Base-by-base conservation (phyloP, 2,888 invertebrate species). In the Drosophila cracens region DNA sequence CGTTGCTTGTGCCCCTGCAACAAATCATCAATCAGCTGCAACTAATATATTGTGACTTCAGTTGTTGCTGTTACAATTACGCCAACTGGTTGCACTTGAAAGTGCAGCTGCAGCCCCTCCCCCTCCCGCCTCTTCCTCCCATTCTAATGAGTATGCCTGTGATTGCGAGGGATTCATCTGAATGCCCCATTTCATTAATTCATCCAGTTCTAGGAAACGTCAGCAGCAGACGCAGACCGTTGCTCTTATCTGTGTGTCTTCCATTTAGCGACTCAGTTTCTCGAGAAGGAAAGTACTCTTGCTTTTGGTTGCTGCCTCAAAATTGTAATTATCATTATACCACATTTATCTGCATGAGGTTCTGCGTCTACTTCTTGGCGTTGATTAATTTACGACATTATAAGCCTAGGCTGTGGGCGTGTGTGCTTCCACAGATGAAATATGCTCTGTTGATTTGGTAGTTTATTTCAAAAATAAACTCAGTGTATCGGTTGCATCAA, bases 21-120 rank as follows among this genome's bases (percentile, higher is more conserved):
- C 70, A 69, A 73, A 70, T 73, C 87, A 83, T 86, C 86, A 88
- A 90, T 90, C 87, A 87, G 79, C 79, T 86, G 87, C 76, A 79
- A 78, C 86, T 73, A 76, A 78, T 82, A 77, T 84, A 78, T 74
- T 76, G 71, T 78, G 79, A 80, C 70, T 70, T 51, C 36, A 16
- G 46, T 56, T 61, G 43, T 31, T 62, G 59, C 54, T 75, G 74
- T 21, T 66, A 63, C 76, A 76, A 78, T 78, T 76, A 64, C 53
- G 56, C 53, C 46, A 70, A 75, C 76, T 65, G 66, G 40, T 54
- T 68, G 60, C 64, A 78, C 62, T 68, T 58, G 48, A 52, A 25
- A 31, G 58, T 43, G 53, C 75, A 70, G 65, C 71, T 70, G 80
- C 75, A 46, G 46, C 8, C 16, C 46, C 21, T 8, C 33, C 38